Percentiles rank a stretch among this genome's conserved stretches.
Evolutionary conservation across 2,888 invertebrate genomes (phyloP).

Genomic region (Apodemia duryi): DNA sequence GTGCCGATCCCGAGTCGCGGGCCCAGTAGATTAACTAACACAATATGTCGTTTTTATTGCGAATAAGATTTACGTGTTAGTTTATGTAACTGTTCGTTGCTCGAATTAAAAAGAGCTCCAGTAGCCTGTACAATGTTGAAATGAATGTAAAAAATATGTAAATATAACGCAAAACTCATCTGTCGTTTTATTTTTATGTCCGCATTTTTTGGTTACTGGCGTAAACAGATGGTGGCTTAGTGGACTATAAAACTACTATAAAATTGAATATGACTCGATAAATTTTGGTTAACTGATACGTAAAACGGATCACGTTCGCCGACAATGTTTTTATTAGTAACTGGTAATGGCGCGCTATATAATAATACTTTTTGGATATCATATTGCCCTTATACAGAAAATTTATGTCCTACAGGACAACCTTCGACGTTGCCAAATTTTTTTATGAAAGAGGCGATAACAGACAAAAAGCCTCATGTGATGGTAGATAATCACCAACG

Average conservation of each 20-base stretch:
- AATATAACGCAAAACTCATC: constrained; percentile 71
- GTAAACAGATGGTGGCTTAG: constrained; percentile 37
- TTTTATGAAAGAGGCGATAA: too few species aligned
- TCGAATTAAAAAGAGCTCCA: constrained; percentile 79
- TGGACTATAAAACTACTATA: constrained; percentile 41
- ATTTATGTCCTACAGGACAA: too few species aligned
- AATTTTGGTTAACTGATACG: constrained; percentile 30
- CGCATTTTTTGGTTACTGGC: constrained; percentile 42
- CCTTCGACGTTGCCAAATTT: too few species aligned
- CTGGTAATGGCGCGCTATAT: too few species aligned
- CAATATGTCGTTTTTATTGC: constrained; percentile 70
- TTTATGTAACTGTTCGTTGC: constrained; percentile 78
- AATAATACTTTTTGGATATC: too few species aligned
- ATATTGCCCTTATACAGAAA: too few species aligned
- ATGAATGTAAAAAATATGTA: constrained; percentile 76
- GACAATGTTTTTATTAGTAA: constrained; percentile 1
- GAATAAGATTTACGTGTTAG: constrained; percentile 78
- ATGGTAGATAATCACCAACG: too few species aligned
- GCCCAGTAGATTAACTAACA: constrained; percentile 68
- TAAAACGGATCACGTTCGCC: constrained; percentile 16
- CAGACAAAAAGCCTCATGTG: too few species aligned
- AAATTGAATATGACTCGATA: constrained; percentile 34
- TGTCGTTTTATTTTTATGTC: constrained; percentile 62
- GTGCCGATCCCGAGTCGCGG: constrained; percentile 59
- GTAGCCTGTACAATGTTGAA: constrained; percentile 79